Base-by-base conservation (phyloP, 2,888 invertebrate genomes). In the Acronicta alni region DNA sequence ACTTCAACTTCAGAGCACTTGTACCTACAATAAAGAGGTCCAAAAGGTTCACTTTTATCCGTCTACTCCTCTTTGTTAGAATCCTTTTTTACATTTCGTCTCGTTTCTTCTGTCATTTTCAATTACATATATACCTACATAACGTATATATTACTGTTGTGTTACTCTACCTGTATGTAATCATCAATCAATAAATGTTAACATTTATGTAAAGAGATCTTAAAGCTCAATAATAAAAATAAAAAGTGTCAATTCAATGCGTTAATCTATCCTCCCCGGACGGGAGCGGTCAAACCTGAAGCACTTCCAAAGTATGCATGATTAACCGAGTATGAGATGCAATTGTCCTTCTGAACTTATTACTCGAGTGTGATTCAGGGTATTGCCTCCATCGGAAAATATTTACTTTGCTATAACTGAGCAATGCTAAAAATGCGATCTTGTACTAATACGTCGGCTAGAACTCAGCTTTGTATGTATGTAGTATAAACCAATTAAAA, bases 341-440 rank as follows among this genome's bases (percentile, higher is more conserved):
- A 38, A 42, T 52, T 37, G 8, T 0, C n/a, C 58, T 68, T 71
- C 66, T 71, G 66, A 2, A 15, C 10, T 1, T 9, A 12, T 9
- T 37, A 1, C 18, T 12, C 16, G 15, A 7, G 18, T 42, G 16
- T 35, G 23, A n/a, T 35, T 8, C 44, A 35, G 37, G 16, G 39
- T 39, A 37, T 56, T 52, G 38, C 53, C 15, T 57, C 15, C 23
- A 38, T 58, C 35, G 38, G 42, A 42, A 55, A 57, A 66, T 66
- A 71, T 66, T 71, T 71, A 32, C 18, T 66, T 66, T 66, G 46
- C 42, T 44, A 59, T 71, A 65, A 66, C 56, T 43, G 17, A 43
- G 48, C 55, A 47, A 54, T 14, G 48, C 42, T 26, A 30, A 56
- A 68, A 64, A 55, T 58, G 48, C 7, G 53, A 51, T 17, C 43